A percentile compares a stretch with the other conserved stretches of the same genome.
phyloP scores from a whole-genome alignment of 2,888 invertebrate species.

The Rutpela maculata region DNA sequence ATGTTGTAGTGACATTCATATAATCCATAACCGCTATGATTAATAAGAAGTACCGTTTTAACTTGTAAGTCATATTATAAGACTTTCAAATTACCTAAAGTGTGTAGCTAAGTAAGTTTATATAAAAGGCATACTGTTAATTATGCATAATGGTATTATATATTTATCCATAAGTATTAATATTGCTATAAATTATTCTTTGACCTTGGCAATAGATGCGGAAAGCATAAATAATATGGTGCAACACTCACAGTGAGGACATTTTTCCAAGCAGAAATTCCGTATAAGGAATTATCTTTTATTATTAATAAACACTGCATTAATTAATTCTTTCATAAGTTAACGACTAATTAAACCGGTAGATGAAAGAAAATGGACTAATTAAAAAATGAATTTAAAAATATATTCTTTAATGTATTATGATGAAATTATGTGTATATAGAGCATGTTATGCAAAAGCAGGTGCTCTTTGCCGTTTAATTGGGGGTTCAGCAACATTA shows the following conservation, averaged over 20 bases:
- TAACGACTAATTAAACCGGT: neutral
- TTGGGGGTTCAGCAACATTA: neutral
- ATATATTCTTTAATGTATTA: neutral
- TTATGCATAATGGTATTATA: neutral
- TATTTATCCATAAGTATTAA: neutral
- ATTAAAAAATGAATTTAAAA: neutral
- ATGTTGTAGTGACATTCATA: neutral
- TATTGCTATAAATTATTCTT: constrained; percentile 17
- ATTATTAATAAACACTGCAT: neutral
- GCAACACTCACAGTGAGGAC: constrained; percentile 31
- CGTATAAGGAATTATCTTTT: constrained; percentile 26
- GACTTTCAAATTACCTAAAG: neutral
- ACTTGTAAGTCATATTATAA: neutral
- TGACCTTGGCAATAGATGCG: constrained; percentile 40
- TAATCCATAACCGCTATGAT: neutral
- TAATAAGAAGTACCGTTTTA: neutral
- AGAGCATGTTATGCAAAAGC: neutral
- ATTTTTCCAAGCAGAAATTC: constrained; percentile 27
- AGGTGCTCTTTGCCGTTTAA: neutral
- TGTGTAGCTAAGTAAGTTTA: neutral
- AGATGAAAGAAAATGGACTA: neutral
- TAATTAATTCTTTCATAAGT: neutral
- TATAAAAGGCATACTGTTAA: neutral
- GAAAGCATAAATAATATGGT: constrained; percentile 31
- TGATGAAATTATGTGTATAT: neutral